Evolutionary conservation across 2,113 vertebrate species (phyloP).

Genomic region (Pygathrix nemaeus): DNA sequence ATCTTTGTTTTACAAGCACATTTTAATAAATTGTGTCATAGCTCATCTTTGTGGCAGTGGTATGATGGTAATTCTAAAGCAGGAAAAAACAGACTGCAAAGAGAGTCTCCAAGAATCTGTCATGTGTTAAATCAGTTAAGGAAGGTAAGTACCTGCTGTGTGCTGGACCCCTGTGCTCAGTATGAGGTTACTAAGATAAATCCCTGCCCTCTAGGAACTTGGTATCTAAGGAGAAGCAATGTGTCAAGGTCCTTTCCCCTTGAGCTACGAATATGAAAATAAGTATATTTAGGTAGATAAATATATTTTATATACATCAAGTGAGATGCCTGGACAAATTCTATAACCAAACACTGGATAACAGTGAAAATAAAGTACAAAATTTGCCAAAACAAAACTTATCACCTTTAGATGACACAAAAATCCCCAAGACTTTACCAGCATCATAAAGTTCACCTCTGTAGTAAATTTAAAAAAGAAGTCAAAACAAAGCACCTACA

Average conservation of each 20-base stretch:
- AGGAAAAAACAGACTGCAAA: background rate
- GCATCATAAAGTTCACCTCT: background rate
- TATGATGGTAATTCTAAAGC: background rate
- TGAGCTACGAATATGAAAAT: background rate
- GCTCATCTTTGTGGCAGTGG: background rate
- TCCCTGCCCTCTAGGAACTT: background rate
- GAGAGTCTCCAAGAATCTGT: background rate
- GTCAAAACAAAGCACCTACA: background rate
- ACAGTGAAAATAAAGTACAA: conserved; percentile 3
- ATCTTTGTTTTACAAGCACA: background rate
- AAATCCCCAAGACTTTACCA: background rate
- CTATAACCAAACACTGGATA: background rate
- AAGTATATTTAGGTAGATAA: background rate
- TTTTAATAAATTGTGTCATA: background rate
- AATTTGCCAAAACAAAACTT: background rate
- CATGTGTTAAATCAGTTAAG: background rate
- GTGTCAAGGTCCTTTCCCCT: background rate
- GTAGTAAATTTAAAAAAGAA: background rate
- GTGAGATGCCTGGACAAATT: background rate
- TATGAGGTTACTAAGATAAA: background rate
- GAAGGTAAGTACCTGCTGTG: background rate
- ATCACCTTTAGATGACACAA: background rate
- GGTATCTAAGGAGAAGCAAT: background rate
- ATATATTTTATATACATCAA: background rate
- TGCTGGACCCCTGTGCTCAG: background rate